These are phyloP conservation scores for Calameuta pallipes DNA, from an alignment of 2,888 invertebrate genomes.

Conservation along the genomic window DNA sequence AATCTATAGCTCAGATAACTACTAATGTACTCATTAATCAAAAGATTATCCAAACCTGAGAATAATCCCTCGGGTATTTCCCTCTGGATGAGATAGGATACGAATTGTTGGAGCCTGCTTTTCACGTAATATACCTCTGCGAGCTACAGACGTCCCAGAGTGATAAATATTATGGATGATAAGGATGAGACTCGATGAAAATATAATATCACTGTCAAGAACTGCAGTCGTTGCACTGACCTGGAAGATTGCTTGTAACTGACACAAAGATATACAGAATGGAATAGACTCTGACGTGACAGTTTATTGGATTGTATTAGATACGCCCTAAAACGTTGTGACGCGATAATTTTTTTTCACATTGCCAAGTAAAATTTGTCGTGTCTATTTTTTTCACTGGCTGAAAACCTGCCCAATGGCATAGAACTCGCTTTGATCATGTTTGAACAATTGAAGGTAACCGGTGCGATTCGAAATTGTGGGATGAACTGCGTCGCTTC, in stretches of 20 bases:
- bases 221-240: background rate
- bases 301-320: background rate
- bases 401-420: background rate
- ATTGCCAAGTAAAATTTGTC: background rate
- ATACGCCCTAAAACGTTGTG: background rate
- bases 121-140: background rate
- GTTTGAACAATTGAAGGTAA: background rate
- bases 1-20: slow-evolving; percentile 15
- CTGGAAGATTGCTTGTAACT: background rate
- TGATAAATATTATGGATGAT: background rate
- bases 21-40: slow-evolving; percentile 33
- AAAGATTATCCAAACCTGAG: slow-evolving; percentile 24
- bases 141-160: background rate
- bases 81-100: background rate
- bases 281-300: background rate
- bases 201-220: background rate
- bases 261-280: background rate
- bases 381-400: background rate
- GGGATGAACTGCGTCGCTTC: background rate
- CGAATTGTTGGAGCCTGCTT: background rate
- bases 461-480: background rate
- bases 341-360: no score
- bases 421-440: background rate
- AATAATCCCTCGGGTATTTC: slow-evolving; percentile 21
- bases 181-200: background rate